Evolutionary conservation across 2,888 invertebrate species (phyloP).

Genomic region (Bugula neritina): DNA sequence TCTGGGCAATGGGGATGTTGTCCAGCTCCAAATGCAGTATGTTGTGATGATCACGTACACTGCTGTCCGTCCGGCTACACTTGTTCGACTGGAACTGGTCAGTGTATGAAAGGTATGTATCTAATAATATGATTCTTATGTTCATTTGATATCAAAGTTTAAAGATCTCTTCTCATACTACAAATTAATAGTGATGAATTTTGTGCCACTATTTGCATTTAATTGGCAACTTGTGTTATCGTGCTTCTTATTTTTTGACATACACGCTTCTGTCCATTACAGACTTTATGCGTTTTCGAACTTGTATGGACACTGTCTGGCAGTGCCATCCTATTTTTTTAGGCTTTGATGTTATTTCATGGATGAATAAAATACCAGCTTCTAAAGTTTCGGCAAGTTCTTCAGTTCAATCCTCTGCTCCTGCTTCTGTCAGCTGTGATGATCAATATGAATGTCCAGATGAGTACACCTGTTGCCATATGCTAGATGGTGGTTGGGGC

Average conservation of each 20-base stretch:
- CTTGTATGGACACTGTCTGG: no score
- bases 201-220: no score
- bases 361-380: slow-evolving; percentile 27
- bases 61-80: slow-evolving; percentile 36
- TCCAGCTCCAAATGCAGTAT: slow-evolving; percentile 33
- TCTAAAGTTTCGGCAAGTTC: neutral
- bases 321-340: no score
- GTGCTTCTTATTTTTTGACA: no score
- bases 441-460: slow-evolving; percentile 33
- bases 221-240: no score
- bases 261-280: no score
- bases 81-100: slow-evolving; percentile 30
- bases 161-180: no score
- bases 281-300: no score
- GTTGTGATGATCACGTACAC: slow-evolving; percentile 37
- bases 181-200: no score
- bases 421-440: slow-evolving; percentile 25
- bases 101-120: slow-evolving; percentile 3
- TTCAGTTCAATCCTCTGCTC: neutral
- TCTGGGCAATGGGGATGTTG: slow-evolving; percentile 33
- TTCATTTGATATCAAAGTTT: no score
- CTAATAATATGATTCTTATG: no score
- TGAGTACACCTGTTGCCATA: slow-evolving; percentile 42
- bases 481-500: slow-evolving; percentile 37
- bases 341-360: slow-evolving; percentile 27